Evolutionary conservation across 2,797 vertebrate species (phyloP), one percentile per base, ranked within the genome.

Genomic region (Fringilla coelebs): DNA sequence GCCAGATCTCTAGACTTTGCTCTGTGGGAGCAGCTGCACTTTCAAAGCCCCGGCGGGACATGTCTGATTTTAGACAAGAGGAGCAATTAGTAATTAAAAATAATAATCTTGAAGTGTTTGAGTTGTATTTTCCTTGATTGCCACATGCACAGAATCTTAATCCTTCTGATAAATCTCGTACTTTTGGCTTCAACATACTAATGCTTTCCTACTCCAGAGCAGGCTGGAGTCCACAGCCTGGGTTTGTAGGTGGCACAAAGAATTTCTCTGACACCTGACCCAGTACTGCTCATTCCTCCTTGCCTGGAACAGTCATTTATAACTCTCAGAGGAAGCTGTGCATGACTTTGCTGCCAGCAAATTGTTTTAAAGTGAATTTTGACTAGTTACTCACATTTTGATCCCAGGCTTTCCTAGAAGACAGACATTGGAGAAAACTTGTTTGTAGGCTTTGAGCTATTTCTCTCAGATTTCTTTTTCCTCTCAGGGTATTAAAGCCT

Each of bases 81-180:
- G 60, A 76, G 85, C 90, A 97, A 96, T 96, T 97, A 94, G 85
- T 94, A 95, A 97, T 97, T 97, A 93, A 96, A 93, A 96, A 85
- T 88, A 97, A 97, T 95, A 88, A 91, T 93, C 85, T 90, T 95
- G 85, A 89, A 90, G 92, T 90, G 80, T 92, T 88, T 79, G 73
- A 93, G 85, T 75, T 94, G 61, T 67, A 46, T 67, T 96, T 94
- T 73, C 45, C 90, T 82, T 96, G 96, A 97, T 94, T 97, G 95
- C 93, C 94, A 92, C 87, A 92, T 88, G 91, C 92, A 54, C 40
- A 70, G 95, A 90, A 88, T 96, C 93, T 95, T 83, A 91, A 97
- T 95, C 91, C 75, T 41, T 24, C 66, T 83, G 82, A 68, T 80
- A 89, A 82, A 55, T 85, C 79, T 73, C 36, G 41, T 74, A 29